Conservation (phyloP, 2,113 vertebrate species). For the Brienomyrus longianalis region DNA sequence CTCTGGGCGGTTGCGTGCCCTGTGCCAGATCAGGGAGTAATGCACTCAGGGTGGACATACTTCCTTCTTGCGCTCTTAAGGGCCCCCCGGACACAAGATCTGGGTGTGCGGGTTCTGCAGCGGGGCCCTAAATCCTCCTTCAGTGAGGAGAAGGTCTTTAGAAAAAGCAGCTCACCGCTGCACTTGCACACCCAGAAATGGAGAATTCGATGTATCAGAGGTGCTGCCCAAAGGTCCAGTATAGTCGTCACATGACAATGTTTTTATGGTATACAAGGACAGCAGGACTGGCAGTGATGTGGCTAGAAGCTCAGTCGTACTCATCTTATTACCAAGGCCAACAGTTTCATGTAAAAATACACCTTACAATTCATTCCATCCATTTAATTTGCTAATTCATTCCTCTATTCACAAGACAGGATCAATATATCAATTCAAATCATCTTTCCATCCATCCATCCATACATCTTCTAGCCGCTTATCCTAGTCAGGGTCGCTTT, state of each 20-base stretch:
- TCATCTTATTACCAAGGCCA: neutral
- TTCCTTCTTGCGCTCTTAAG: neutral
- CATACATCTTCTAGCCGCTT: neutral
- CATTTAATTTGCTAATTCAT: too few relatives aligned
- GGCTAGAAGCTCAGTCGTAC: neutral
- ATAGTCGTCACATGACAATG: neutral
- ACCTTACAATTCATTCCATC: too few relatives aligned
- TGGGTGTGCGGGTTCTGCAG: neutral
- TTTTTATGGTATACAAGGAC: neutral
- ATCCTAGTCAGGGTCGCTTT: neutral
- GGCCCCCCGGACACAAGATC: neutral
- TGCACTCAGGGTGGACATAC: neutral
- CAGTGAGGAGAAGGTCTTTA: neutral
- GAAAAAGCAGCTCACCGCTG: neutral
- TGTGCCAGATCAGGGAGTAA: conserved; percentile 4
- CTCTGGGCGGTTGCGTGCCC: conserved; percentile 22
- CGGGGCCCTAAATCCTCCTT: neutral
- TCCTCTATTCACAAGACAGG: neutral
- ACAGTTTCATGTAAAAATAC: too few relatives aligned
- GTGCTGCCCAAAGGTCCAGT: neutral
- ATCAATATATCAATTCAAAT: neutral
- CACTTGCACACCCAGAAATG: neutral
- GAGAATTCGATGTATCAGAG: neutral
- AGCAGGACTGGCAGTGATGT: neutral
- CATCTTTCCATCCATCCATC: neutral